Percentiles rank a stretch among this genome's conserved stretches.
Conservation (phyloP, 2,797 vertebrate species). For the Kryptolebias ocellatus region DNA sequence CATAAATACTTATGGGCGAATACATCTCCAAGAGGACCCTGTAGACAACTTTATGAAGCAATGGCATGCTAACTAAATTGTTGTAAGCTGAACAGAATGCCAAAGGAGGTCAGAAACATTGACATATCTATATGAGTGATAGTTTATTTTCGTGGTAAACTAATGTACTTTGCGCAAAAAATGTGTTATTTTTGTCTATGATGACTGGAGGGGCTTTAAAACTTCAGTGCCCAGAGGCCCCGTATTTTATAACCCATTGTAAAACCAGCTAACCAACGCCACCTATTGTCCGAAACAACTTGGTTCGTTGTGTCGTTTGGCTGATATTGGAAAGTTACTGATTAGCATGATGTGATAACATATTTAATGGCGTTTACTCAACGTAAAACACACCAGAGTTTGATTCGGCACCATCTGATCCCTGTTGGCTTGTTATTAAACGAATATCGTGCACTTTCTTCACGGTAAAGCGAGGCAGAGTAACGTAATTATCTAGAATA, state of each 20-base stretch:
- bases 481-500: constrained; percentile 49
- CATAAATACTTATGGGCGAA: no score
- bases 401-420: neutral
- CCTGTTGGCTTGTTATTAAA: neutral
- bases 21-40: no score
- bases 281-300: neutral
- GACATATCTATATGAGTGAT: no score
- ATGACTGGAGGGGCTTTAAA: neutral
- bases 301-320: neutral
- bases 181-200: neutral
- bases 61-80: no score
- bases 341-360: no score
- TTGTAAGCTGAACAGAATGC: no score
- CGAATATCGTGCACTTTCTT: neutral
- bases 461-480: neutral
- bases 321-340: no score
- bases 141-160: no score
- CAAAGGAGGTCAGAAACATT: no score
- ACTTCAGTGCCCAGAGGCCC: neutral
- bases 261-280: neutral
- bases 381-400: neutral
- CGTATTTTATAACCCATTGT: neutral
- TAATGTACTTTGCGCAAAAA: no score
- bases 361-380: no score
- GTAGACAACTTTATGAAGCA: no score